Base-by-base conservation (phyloP, 2,797 vertebrate species). In the Aphelocoma californica region DNA sequence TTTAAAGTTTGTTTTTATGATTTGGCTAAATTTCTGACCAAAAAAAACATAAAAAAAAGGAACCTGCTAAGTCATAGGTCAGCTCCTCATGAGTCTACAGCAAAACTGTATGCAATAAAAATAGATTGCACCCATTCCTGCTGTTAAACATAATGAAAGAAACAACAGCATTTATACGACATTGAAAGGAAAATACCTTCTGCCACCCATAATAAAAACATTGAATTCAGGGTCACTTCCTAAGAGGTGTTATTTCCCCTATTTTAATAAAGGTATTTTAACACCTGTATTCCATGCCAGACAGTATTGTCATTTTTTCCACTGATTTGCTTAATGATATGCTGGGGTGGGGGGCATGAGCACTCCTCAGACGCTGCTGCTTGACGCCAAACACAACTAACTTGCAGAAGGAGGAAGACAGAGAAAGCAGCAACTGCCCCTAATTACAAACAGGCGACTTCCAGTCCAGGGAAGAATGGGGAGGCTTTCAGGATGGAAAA, bases 221-320 rank as follows among this genome's bases (percentile, higher is more conserved):
- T 86, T 95, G 97, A 95, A 88, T 96, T 97, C 42, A 72, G 85
- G 95, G 94, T 97, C 94, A 97, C 93, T 97, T 97, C 96, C 92
- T 97, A 97, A 97, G 97, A 97, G 95, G 96, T 95, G 93, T 86
- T 95, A 97, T 94, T 98, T 98, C 97, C 96, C 96, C 92, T 94
- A 64, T 97, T 97, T 97, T 96, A 97, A 97, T 95, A 97, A 97
- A 97, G 91, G 81, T 96, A 95, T 97, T 97, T 97, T 97, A 97
- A 95, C 93, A 96, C 96, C 93, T 98, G 77, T 95, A 93, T 94
- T 96, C 81, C 50, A 58, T 96, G 97, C 96, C 96, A 98, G 95
- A 95, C 57, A 88, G 38, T 80, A 97, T 96, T 97, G 95, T 96
- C 83, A 97, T 95, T 96, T 97, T 98, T 98, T 97, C 97, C 97